A percentile compares a stretch with the other conserved stretches of the same genome.
Conservation (phyloP, 1,140 invertebrate species). For the Leptonema lineaticorne region DNA sequence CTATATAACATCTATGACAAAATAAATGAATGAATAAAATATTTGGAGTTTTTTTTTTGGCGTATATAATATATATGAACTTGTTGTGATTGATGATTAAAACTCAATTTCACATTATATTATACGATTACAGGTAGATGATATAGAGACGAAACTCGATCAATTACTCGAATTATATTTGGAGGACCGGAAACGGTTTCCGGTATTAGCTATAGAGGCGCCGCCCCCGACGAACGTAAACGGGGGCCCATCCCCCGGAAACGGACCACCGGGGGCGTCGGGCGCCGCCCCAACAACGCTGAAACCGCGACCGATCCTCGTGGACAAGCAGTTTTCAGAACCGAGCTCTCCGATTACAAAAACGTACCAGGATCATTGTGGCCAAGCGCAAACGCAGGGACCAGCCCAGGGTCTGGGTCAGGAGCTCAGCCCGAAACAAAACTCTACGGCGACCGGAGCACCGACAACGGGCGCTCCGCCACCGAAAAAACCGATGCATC, state of each 20-base stretch:
- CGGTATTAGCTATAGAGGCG: slow-evolving; percentile 45
- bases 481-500: slow-evolving; percentile 64
- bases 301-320: slow-evolving; percentile 63
- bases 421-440: neutral
- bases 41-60: neutral
- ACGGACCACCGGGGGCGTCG: slow-evolving; percentile 31
- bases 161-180: slow-evolving; percentile 90
- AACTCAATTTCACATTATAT: neutral
- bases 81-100: neutral
- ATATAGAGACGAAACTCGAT: slow-evolving; percentile 91
- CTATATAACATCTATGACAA: neutral
- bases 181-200: slow-evolving; percentile 77
- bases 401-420: slow-evolving; percentile 41
- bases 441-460: slow-evolving; percentile 44
- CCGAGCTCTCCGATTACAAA: slow-evolving; percentile 70
- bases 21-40: neutral
- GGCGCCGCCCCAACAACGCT: slow-evolving; percentile 39
- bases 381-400: slow-evolving; percentile 43
- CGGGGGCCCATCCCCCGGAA: slow-evolving; percentile 35
- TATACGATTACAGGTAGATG: slow-evolving; percentile 72
- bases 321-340: slow-evolving; percentile 76
- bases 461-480: too few relatives aligned
- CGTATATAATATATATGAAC: too few relatives aligned
- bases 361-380: slow-evolving; percentile 44
- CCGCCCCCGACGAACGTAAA: slow-evolving; percentile 35